Conservation (phyloP, 2,888 invertebrate species). For the Ophion costatus region DNA sequence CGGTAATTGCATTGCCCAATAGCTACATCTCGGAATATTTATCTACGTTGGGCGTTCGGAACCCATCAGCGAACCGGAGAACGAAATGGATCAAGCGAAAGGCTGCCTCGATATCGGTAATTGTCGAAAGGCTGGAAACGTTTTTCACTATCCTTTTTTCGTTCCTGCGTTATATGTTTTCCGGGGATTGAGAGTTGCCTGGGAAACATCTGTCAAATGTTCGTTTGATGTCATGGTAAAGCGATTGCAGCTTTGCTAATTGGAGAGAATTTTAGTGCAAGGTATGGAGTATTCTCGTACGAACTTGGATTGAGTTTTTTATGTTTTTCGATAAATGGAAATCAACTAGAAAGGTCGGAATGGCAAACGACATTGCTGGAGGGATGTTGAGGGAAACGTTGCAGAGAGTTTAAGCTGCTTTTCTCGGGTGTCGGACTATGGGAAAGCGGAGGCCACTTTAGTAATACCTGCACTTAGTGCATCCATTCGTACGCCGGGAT, state of each 20-base stretch:
- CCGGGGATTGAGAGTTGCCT: not conserved
- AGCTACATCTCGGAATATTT: slow-evolving; percentile 77
- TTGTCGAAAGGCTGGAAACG: not conserved
- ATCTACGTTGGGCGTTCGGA: slow-evolving; percentile 44
- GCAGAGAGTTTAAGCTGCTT: not conserved
- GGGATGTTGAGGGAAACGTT: not conserved
- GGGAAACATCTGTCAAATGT: not conserved
- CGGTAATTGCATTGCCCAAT: slow-evolving; percentile 81
- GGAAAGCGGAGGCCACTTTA: slow-evolving; percentile 40
- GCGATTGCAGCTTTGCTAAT: not conserved
- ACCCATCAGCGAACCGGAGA: not conserved
- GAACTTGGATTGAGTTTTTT: not conserved
- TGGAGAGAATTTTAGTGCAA: not conserved
- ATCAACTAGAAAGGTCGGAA: not conserved
- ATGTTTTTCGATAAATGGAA: not conserved
- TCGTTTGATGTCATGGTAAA: not conserved
- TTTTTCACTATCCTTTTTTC: not conserved
- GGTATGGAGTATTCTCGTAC: not conserved
- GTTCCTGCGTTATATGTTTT: not conserved
- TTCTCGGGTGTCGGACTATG: slow-evolving; percentile 14
- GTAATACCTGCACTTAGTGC: slow-evolving; percentile 22
- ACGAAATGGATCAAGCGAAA: not conserved
- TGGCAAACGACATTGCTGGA: not conserved
- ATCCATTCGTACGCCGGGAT: slow-evolving; percentile 20
- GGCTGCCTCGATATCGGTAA: not conserved